Base-by-base conservation (phyloP, 2,888 invertebrate genomes). In the Drosophila nigritarsus region DNA sequence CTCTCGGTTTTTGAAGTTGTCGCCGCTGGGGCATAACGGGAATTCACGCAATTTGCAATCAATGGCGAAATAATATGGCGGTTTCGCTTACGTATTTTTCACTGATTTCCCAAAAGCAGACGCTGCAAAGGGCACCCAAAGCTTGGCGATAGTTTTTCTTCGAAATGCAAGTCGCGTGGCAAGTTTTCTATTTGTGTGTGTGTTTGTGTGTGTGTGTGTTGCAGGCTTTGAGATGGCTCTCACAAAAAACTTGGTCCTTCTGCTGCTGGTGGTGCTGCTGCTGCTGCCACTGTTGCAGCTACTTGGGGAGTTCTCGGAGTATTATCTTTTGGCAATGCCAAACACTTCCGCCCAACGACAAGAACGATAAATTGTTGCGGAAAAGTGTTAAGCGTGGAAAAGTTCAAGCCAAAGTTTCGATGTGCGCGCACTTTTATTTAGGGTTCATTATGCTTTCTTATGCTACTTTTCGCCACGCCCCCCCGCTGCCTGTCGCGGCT, bases 331-430 rank as follows among this genome's bases (percentile, higher is more conserved):
- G 83, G 81, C 85, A 82, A 84, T 77, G 84, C 82, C 88, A 87
- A 83, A 84, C 88, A 84, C 85, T 84, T 87, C 84, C 84, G 84
- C 40, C 75, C 58, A 72, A 61, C 83, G 83, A 85, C 86, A 82
- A 85, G 74, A 70, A 78, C 85, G 85, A 84, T 87, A 84, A 84
- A 84, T 87, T 87, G 82, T 87, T 88, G 88, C 84, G 85, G 80
- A 79, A 83, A 84, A 84, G 88, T 84, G 84, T 84, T 87, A 84
- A 84, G 88, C 88, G 87, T 69, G 82, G 68, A 83, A 86, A 86
- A 82, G 82, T 86, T 82, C 80, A 82, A 27, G 80, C 65, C 78
- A 84, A 83, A 83, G 82, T 80, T 83, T 83, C 82, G 71, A 70
- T 71, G 76, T 78, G 80, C 63, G 72, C 79, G 75, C 87, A 81